Conservation (phyloP, 2,888 invertebrate genomes). For the Drosophila paramelanica region DNA sequence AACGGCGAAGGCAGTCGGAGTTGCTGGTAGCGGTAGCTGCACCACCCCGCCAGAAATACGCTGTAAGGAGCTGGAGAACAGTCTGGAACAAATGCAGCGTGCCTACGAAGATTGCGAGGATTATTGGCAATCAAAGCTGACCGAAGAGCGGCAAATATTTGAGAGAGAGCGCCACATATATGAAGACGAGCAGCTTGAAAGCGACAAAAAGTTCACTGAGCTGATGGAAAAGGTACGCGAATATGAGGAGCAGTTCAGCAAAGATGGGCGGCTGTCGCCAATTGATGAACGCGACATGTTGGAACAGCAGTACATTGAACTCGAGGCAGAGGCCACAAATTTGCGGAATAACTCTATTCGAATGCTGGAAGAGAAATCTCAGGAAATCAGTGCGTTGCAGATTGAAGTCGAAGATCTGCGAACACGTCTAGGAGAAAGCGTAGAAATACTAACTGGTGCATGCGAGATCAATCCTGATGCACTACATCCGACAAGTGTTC, state of each 20-base stretch:
- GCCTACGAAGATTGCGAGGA: constrained; percentile 95
- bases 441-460: constrained; percentile 83
- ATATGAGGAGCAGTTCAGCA: constrained; percentile 91
- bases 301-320: constrained; percentile 90
- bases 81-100: constrained; percentile 90
- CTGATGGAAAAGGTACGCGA: constrained; percentile 91
- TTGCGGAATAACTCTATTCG: constrained; percentile 86
- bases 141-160: constrained; percentile 90
- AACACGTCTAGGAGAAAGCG: constrained; percentile 82
- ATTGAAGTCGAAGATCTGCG: constrained; percentile 85
- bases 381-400: constrained; percentile 86
- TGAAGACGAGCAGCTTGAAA: constrained; percentile 90
- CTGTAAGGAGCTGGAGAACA: constrained; percentile 89
- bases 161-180: constrained; percentile 88
- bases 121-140: constrained; percentile 92
- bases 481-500: constrained; percentile 53
- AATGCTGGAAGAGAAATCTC: constrained; percentile 86
- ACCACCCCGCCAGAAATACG: constrained; percentile 85
- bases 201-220: constrained; percentile 91
- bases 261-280: constrained; percentile 88
- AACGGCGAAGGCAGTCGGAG: constrained; percentile 3
- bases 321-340: constrained; percentile 89
- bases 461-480: constrained; percentile 77
- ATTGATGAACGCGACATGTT: constrained; percentile 91
- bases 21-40: not conserved